Evolutionary conservation across 2,113 vertebrate genomes (phyloP).

Genomic region (Emydocephalus ijimae): DNA sequence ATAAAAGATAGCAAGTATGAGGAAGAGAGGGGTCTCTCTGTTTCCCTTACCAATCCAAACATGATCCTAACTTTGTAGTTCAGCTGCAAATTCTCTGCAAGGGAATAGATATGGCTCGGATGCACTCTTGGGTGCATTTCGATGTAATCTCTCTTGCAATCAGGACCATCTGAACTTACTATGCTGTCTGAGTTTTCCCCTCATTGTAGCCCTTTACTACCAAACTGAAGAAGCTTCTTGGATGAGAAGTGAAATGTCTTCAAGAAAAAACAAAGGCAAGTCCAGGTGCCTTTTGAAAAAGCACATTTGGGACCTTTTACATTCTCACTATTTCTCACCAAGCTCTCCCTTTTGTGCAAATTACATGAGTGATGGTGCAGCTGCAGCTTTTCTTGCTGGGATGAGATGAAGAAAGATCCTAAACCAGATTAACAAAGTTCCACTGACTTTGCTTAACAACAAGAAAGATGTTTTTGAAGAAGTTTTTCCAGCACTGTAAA

Average conservation of each 20-base stretch:
- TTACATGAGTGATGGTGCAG: background rate
- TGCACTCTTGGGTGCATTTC: background rate
- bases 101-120: background rate
- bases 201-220: no score
- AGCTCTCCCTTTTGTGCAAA: background rate
- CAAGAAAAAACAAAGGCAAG: background rate
- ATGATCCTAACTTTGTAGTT: background rate
- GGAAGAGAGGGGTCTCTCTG: background rate
- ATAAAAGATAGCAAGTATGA: background rate
- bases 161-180: background rate
- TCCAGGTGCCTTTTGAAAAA: background rate
- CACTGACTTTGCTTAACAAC: background rate
- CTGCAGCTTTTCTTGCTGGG: background rate
- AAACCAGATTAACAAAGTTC: background rate
- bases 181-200: background rate
- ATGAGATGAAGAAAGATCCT: background rate
- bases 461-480: background rate
- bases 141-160: background rate
- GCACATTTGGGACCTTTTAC: background rate
- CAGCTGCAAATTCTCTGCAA: background rate
- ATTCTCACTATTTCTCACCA: background rate
- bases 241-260: background rate
- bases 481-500: background rate
- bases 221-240: background rate
- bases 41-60: background rate